A percentile compares a stretch with the other conserved stretches of the same genome.
phyloP scores from a whole-genome alignment of 2,888 invertebrate genomes.

The Dryococelus australis region DNA sequence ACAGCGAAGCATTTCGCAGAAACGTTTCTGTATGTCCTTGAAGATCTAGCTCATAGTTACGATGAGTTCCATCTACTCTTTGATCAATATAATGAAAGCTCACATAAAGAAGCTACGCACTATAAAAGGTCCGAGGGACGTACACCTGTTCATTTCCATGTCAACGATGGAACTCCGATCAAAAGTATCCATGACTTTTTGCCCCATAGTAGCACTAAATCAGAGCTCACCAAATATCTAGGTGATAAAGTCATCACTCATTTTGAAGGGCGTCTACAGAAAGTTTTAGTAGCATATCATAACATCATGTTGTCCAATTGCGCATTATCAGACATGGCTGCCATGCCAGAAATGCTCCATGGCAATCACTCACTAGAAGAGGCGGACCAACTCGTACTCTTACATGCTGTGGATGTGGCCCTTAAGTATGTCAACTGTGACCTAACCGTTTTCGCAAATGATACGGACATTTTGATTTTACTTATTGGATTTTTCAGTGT shows the following conservation, averaged over 20 bases:
- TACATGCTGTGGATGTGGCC: not conserved
- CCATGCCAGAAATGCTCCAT: not conserved
- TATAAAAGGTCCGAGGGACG: not conserved
- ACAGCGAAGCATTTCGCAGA: slow-evolving; percentile 7
- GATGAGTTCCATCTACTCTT: slow-evolving; percentile 7
- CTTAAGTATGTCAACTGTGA: not conserved
- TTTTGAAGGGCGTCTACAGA: not conserved
- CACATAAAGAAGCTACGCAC: not conserved
- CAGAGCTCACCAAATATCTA: not conserved
- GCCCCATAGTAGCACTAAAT: not conserved
- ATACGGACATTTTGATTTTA: not conserved
- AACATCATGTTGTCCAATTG: not conserved
- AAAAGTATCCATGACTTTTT: not conserved
- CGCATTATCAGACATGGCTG: slow-evolving; percentile 12
- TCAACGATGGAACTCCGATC: not conserved
- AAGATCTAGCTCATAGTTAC: not conserved
- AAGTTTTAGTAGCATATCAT: slow-evolving; percentile 6
- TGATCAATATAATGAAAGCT: not conserved
- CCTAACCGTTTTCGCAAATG: not conserved
- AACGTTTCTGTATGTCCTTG: not conserved
- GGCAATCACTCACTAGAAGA: slow-evolving; percentile 17
- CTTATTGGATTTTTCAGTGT: slow-evolving; percentile 18
- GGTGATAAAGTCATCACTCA: not conserved
- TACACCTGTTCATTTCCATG: not conserved
- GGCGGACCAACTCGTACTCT: not conserved